Percentiles rank a stretch among this genome's conserved stretches.
phyloP scores from a whole-genome alignment of 2,113 vertebrate species.

The Pseudolaguvia tuberculata region DNA sequence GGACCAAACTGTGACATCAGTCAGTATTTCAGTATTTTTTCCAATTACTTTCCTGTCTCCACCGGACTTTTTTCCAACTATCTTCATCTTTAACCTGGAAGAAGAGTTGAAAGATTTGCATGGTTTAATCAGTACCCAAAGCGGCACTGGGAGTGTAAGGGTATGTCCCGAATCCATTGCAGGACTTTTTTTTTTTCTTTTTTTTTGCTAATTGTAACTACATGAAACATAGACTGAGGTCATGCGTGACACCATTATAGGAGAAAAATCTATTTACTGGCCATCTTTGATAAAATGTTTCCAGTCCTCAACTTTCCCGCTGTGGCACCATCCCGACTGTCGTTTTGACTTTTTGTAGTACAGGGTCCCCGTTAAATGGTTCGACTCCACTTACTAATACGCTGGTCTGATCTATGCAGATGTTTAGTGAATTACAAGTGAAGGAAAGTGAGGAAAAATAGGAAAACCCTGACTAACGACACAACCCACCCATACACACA shows the following conservation, averaged over 20 bases:
- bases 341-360: too few species aligned
- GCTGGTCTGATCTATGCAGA: too few species aligned
- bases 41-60: conserved; percentile 13
- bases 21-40: conserved; percentile 73
- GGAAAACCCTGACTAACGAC: too few species aligned
- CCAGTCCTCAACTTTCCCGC: too few species aligned
- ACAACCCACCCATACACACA: too few species aligned
- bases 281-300: not conserved
- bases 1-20: conserved; percentile 93
- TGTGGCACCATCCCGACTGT: too few species aligned
- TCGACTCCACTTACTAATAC: too few species aligned
- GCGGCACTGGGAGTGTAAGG: not conserved
- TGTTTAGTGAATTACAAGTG: too few species aligned
- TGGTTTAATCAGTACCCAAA: not conserved
- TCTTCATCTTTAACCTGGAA: not conserved
- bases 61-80: not conserved
- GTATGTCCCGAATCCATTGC: not conserved
- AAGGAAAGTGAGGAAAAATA: too few species aligned
- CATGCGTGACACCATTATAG: not conserved
- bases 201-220: not conserved
- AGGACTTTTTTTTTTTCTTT: too few species aligned
- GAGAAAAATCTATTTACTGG: not conserved
- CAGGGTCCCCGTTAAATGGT: too few species aligned
- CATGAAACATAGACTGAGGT: not conserved
- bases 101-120: not conserved